A percentile compares a stretch with the other conserved stretches of the same genome.
Evolutionary conservation across 2,113 vertebrate species (phyloP).

Genomic region (Pycnonotus jocosus): DNA sequence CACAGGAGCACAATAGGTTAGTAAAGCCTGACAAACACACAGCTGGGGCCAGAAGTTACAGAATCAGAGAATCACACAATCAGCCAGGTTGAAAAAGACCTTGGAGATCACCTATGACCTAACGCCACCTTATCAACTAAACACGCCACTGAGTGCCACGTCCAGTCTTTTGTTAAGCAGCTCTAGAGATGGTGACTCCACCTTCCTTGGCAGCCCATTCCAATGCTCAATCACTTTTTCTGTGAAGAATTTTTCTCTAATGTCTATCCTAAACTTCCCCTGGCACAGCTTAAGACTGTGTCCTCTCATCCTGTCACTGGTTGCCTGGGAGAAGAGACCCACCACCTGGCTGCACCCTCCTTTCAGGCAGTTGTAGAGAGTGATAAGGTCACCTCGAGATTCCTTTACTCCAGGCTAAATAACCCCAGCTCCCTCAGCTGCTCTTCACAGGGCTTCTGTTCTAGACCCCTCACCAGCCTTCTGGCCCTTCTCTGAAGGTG

Average conservation of each 20-base stretch:
- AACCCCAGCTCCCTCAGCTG: background rate
- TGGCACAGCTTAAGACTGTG: background rate
- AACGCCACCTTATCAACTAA: background rate
- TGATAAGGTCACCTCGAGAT: background rate
- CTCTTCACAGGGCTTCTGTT: background rate
- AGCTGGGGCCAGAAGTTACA: background rate
- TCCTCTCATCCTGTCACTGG: background rate
- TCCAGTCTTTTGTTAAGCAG: background rate
- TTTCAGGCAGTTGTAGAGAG: background rate
- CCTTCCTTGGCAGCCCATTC: background rate
- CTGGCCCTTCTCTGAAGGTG: background rate
- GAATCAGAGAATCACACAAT: background rate
- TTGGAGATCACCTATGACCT: background rate
- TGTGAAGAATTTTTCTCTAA: background rate
- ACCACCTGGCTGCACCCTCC: background rate
- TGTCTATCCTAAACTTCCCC: background rate
- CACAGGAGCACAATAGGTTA: background rate
- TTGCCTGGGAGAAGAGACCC: background rate
- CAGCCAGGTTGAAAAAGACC: background rate
- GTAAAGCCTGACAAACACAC: background rate
- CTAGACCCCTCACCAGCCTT: background rate
- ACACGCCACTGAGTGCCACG: background rate
- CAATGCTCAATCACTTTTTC: background rate
- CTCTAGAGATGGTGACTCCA: background rate
- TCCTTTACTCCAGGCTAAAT: background rate